A percentile compares a stretch with the other conserved stretches of the same genome.
phyloP scores from a whole-genome alignment of 2,113 vertebrate species.

The Camelus dromedarius region DNA sequence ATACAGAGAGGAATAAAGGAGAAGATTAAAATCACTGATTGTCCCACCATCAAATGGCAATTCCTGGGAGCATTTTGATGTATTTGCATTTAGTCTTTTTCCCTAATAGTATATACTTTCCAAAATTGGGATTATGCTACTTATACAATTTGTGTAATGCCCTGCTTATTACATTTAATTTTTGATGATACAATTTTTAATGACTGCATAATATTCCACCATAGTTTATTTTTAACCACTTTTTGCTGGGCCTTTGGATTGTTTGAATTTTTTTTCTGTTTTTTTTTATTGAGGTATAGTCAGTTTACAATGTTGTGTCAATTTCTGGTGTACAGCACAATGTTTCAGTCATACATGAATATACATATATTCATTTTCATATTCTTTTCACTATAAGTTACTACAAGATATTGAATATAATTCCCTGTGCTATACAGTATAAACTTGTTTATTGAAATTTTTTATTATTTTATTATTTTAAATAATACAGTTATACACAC shows the following conservation, averaged over 20 bases:
- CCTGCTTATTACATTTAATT: background rate
- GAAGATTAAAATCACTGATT: constrained; percentile 6
- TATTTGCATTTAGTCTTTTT: constrained; percentile 12
- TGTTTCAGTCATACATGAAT: too few relatives aligned
- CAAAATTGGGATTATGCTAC: background rate
- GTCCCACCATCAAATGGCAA: background rate
- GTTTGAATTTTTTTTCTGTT: background rate
- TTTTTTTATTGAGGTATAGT: background rate
- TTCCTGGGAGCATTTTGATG: background rate
- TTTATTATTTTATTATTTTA: background rate
- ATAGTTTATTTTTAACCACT: background rate
- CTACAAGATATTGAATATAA: too few relatives aligned
- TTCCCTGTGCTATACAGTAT: too few relatives aligned
- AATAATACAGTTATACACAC: background rate
- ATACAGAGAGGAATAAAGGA: background rate
- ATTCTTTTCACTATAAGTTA: too few relatives aligned
- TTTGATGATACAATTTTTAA: background rate
- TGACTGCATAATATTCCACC: background rate
- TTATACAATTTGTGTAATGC: background rate
- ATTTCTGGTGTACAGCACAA: too few relatives aligned
- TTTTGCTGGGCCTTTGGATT: background rate
- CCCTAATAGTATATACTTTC: background rate
- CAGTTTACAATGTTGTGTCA: too few relatives aligned
- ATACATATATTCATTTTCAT: too few relatives aligned
- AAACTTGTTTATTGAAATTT: background rate